phyloP scores from a whole-genome alignment of 1,140 invertebrate species.

The Bombus sylvicola region DNA sequence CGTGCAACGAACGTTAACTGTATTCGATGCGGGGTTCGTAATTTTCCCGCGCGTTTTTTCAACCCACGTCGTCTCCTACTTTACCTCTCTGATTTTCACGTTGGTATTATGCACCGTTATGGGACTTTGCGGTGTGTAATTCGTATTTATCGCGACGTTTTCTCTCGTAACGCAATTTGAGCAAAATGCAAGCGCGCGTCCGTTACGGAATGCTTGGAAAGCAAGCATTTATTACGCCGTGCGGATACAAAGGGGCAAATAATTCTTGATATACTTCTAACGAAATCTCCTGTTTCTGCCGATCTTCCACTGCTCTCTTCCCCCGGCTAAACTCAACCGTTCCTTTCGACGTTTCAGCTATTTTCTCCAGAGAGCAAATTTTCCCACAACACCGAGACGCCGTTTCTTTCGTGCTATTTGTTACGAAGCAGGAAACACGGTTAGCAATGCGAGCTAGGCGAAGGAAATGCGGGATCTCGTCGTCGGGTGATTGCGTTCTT shows the following conservation, averaged over 20 bases:
- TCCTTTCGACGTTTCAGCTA: too few relatives aligned
- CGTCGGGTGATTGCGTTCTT: neutral
- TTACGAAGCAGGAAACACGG: neutral
- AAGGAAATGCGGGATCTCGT: neutral
- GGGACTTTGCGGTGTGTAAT: neutral
- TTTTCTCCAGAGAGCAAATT: neutral
- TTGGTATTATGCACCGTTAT: constrained; percentile 33
- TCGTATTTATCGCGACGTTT: constrained; percentile 19
- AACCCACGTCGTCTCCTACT: neutral
- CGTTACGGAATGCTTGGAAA: neutral
- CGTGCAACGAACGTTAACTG: neutral
- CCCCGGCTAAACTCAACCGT: neutral
- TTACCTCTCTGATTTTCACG: neutral
- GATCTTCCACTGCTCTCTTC: neutral
- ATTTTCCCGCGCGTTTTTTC: neutral
- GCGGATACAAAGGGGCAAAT: neutral
- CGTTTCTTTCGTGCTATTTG: neutral
- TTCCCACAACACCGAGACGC: neutral
- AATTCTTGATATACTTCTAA: neutral
- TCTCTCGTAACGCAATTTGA: neutral
- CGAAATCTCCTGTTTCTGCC: neutral
- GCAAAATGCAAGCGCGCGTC: neutral
- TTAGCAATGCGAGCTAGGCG: neutral
- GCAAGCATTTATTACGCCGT: neutral
- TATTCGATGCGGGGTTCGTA: neutral